These are phyloP conservation scores for Drosophila virilis DNA, from an alignment of 1,140 invertebrate species.

Conservation along the genomic window DNA sequence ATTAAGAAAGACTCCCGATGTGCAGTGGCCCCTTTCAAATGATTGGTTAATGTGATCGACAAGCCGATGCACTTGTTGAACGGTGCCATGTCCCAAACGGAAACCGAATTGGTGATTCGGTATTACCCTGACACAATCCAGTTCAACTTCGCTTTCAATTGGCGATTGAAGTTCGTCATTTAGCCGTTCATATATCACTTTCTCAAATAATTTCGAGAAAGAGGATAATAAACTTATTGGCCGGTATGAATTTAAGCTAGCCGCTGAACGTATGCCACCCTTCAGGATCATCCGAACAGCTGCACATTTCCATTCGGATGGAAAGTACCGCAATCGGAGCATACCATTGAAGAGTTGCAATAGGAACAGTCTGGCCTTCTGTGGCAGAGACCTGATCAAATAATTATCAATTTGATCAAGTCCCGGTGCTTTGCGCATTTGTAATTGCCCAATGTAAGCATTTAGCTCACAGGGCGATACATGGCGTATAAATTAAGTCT, in stretches of 20 bases:
- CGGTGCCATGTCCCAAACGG: not conserved
- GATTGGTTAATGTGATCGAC: too few relatives aligned
- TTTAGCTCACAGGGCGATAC: not conserved
- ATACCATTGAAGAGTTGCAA: not conserved
- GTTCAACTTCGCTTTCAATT: fast-evolving
- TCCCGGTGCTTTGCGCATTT: not conserved
- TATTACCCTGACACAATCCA: not conserved
- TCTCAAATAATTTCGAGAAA: not conserved
- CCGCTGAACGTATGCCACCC: too few relatives aligned
- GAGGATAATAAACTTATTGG: too few relatives aligned
- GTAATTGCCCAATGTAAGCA: not conserved
- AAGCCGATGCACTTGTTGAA: not conserved
- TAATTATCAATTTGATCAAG: not conserved
- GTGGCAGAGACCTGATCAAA: not conserved
- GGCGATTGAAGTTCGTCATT: not conserved
- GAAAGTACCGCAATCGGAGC: not conserved
- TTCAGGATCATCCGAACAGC: too few relatives aligned
- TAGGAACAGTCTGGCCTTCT: not conserved
- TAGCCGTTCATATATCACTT: not conserved
- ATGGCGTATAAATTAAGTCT: too few relatives aligned
- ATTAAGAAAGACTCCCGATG: too few relatives aligned
- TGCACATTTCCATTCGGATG: too few relatives aligned
- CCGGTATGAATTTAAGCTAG: too few relatives aligned
- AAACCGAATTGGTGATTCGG: not conserved
- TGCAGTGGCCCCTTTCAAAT: too few relatives aligned